Evolutionary conservation across 2,113 vertebrate species (phyloP).

Genomic region (Callospermophilus lateralis): DNA sequence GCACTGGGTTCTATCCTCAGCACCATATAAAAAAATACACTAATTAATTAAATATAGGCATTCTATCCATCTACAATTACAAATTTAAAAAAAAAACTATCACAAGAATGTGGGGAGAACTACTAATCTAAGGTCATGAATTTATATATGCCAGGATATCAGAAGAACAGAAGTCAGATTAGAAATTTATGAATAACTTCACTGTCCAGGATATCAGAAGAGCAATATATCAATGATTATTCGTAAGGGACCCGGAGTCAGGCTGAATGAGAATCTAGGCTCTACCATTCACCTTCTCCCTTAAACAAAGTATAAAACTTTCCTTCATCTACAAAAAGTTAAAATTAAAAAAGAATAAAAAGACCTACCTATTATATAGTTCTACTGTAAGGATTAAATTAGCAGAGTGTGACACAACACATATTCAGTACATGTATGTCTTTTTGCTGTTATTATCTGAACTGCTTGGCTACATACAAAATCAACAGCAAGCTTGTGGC

Average conservation of each 20-base stretch:
- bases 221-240: neutral
- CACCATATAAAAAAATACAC: no score
- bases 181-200: neutral
- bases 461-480: conserved; percentile 17
- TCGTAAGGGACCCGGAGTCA: neutral
- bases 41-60: no score
- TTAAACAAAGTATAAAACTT: no score
- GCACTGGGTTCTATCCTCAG: no score
- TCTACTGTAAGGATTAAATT: neutral
- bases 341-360: no score
- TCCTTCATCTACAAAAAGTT: neutral
- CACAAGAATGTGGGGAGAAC: neutral
- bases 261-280: neutral
- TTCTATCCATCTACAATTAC: no score
- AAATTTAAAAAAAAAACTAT: neutral
- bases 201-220: no score
- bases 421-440: neutral
- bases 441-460: neutral
- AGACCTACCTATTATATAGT: neutral
- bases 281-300: neutral
- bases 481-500: conserved; percentile 10
- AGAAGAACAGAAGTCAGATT: conserved; percentile 6
- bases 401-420: neutral
- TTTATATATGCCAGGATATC: neutral
- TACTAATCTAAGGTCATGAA: neutral